Base-by-base conservation (phyloP, 2,797 vertebrate species). In the Enteromius viviparus region DNA sequence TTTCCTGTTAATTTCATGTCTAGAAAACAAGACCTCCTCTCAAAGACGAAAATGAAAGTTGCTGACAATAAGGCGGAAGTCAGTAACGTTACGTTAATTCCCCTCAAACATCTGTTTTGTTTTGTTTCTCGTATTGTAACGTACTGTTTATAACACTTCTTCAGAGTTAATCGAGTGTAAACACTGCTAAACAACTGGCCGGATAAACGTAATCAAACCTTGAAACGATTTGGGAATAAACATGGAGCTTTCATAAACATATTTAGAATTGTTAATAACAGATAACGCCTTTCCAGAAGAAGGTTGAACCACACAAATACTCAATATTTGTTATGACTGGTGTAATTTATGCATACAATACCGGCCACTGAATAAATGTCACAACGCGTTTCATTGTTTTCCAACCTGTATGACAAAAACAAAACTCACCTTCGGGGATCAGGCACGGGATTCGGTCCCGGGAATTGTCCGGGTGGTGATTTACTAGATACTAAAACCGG, bases 351-450 rank as follows among this genome's bases (percentile, higher is more conserved):
- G 32, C n/a, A 37, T 32, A 21, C 40, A 62, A 69, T 55, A 17
- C 21, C 47, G 19, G 32, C 2, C 45, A 66, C 17, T 15, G 42
- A 10, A 55, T 12, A 69, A 45, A 47, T 23, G 55, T 8, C 15
- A 34, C 14, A 37, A 76, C 14, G 34, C 53, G 21, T 47, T 23
- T 34, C 53, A 62, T 62, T 72, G 40, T 72, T 47, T 62, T n/a
- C 26, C 12, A 71, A 23, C 29, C 80, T 26, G 32, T 14, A 10
- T 32, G 32, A 74, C 19, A 49, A 40, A 14, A 21, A 76, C 15
- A 42, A 72, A 21, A 81, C 87, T 82, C 83, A 92, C 91, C 90
- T 94, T 84, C 93, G 94, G 34, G 89, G 83, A 11, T 96, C 95
- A 58, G 90, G 87, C 11, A 92, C 86, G 23, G 90, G 55, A 53